Conservation (phyloP, 2,797 vertebrate genomes). For the Sebastes diaconus region DNA sequence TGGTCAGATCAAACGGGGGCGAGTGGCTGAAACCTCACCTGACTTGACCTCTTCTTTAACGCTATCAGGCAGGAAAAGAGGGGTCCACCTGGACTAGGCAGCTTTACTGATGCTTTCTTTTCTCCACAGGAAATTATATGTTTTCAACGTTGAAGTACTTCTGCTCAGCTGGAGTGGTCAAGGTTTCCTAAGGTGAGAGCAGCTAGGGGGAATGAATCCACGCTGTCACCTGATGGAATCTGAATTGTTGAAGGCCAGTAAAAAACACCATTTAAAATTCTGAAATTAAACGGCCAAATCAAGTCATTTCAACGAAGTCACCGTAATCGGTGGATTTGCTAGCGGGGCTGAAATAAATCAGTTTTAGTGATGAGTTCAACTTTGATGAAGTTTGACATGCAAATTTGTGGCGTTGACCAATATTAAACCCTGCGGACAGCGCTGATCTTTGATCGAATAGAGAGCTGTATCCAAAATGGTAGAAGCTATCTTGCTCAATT, state of each 20-base stretch:
- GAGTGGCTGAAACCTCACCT: background rate
- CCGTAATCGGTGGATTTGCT: background rate
- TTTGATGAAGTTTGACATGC: background rate
- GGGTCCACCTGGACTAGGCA: background rate
- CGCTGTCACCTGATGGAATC: background rate
- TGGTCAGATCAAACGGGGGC: constrained; percentile 6
- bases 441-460: background rate
- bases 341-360: background rate
- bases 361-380: background rate
- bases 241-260: background rate
- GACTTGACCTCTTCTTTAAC: background rate
- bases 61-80: background rate
- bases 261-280: background rate
- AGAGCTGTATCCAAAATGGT: background rate
- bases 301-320: background rate
- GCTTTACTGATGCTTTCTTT: background rate
- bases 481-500: too few species aligned
- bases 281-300: background rate
- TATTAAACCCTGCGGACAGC: background rate
- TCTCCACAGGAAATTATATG: background rate
- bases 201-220: background rate
- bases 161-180: background rate
- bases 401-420: too few species aligned
- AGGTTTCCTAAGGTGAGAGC: background rate
- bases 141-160: background rate